Evolutionary conservation across 2,888 invertebrate genomes (phyloP).

Genomic region (Neuroscelio doddi): DNA sequence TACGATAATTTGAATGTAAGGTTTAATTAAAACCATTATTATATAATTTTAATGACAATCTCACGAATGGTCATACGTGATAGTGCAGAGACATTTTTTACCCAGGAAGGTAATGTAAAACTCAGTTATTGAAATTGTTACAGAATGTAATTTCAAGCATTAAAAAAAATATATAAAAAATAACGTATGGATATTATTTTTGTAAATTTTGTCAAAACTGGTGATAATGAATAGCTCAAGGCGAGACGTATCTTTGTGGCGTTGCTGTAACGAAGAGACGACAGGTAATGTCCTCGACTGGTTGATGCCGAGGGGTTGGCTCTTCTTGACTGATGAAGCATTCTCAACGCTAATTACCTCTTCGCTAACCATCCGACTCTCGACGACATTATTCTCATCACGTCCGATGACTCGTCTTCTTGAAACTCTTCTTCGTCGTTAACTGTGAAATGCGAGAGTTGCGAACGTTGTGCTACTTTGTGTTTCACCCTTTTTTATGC

Average conservation of each 20-base stretch:
- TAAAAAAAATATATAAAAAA: too few relatives aligned
- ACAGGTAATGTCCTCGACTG: constrained; percentile 58
- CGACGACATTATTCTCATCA: constrained; percentile 63
- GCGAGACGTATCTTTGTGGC: constrained; percentile 25
- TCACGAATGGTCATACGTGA: too few relatives aligned
- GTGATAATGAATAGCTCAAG: constrained; percentile 25
- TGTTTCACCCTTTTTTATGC: constrained; percentile 48
- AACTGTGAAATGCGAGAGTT: constrained; percentile 55
- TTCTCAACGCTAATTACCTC: constrained; percentile 66
- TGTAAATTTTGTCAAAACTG: constrained; percentile 18
- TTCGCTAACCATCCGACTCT: constrained; percentile 61
- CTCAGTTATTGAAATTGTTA: too few relatives aligned
- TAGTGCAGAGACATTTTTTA: too few relatives aligned
- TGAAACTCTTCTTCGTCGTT: constrained; percentile 51
- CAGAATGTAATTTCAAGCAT: too few relatives aligned
- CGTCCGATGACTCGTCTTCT: constrained; percentile 54
- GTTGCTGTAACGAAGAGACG: constrained; percentile 64
- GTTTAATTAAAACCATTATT: too few relatives aligned
- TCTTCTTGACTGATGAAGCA: constrained; percentile 65
- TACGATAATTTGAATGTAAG: too few relatives aligned
- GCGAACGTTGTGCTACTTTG: constrained; percentile 27
- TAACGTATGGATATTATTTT: neutral
- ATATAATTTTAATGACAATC: too few relatives aligned
- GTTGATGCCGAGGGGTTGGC: constrained; percentile 55
- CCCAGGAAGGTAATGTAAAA: too few relatives aligned